Conservation (phyloP, 2,888 invertebrate species). For the Ceraclea dissimilis region DNA sequence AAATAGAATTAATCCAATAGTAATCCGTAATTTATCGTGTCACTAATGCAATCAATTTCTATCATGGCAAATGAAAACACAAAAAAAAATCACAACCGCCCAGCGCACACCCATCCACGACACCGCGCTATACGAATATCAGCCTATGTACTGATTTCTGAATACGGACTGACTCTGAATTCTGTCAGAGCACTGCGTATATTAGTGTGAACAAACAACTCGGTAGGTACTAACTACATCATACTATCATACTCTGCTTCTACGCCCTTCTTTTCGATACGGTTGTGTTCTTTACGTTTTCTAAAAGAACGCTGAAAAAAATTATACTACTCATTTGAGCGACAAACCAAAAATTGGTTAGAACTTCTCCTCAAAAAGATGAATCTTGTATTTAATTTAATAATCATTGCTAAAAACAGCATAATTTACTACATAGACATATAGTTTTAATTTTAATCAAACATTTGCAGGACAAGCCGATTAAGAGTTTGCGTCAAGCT, state of each 20-base stretch:
- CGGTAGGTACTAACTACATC: background rate
- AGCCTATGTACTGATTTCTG: background rate
- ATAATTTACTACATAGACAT: no score
- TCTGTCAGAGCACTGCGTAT: background rate
- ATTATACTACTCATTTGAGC: no score
- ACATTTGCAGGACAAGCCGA: no score
- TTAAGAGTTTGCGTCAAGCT: no score
- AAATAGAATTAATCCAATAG: background rate
- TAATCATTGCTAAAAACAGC: no score
- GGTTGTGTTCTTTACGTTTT: background rate
- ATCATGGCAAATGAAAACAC: background rate
- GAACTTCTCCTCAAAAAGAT: no score
- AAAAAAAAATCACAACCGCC: background rate
- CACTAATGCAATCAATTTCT: background rate
- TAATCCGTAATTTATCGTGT: background rate
- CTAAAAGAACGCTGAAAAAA: no score
- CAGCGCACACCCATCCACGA: background rate
- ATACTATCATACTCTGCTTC: background rate
- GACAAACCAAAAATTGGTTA: no score
- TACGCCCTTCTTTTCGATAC: background rate
- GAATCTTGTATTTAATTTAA: no score
- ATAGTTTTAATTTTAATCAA: no score
- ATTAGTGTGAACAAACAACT: background rate
- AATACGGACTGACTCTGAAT: background rate
- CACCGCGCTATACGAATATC: background rate